Evolutionary conservation across 2,113 vertebrate genomes (phyloP), one percentile per base, ranked within the genome.

Genomic region (Labeo catla): DNA sequence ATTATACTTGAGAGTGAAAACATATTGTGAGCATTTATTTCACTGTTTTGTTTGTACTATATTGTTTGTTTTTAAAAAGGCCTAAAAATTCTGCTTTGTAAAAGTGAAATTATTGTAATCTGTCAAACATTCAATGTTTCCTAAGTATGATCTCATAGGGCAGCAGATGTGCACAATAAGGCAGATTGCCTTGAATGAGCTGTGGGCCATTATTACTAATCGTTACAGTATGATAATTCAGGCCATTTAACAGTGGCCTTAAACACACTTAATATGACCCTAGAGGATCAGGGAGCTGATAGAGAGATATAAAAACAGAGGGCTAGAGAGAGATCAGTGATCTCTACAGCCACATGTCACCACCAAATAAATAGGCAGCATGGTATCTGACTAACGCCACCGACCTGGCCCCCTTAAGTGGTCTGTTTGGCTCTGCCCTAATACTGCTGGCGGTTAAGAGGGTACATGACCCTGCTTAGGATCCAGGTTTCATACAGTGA

Each of bases 181-280:
- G 81, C 39, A 59, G 74, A 76, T 80, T 84, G 70, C 83, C 87
- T 66, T 59, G 86, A 81, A 89, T 79, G 21, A 54, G 83, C 86
- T 73, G 52, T 66, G 21, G 74, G 57, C 65, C 74, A 87, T 87
- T 87, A 81, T 87, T 59, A 72, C 84, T 89, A 87, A 89, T 89
- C 15, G 85, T 80, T 66, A 39, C 73, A n/a, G 57, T 80, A 86
- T 49, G 79, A 76, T 89, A 83, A 89, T 87, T 83, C 70, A 83
- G 74, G 66, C 63, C 61, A 82, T 84, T 82, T 89, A 82, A 86
- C 80, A 82, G 82, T 84, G 68, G 70, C 84, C 73, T 82, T 89
- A 80, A 84, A 83, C 49, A 80, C 86, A 73, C 80, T 77, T 87
- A 89, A 89, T 87, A 72, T 84, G 84, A 86, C 88, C 86, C 88